phyloP scores from a whole-genome alignment of 2,888 invertebrate species.

The Chymomyza procnemis region DNA sequence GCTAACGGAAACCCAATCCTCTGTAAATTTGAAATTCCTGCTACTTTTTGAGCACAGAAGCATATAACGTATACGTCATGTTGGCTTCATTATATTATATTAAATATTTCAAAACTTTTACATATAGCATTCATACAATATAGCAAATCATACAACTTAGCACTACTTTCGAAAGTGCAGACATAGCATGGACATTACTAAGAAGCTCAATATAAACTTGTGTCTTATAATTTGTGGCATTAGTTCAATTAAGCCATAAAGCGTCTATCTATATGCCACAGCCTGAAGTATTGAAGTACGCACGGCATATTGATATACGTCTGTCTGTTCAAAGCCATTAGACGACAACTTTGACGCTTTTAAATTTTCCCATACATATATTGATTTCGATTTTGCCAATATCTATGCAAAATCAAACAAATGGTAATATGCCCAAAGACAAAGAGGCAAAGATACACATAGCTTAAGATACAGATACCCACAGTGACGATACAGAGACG shows the following conservation, averaged over 20 bases:
- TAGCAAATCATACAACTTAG: too few relatives aligned
- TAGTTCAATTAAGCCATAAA: constrained; percentile 45
- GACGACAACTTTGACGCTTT: background rate
- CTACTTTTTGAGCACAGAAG: too few relatives aligned
- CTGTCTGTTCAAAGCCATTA: background rate
- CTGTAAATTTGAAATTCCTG: too few relatives aligned
- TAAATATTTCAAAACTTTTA: too few relatives aligned
- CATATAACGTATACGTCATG: too few relatives aligned
- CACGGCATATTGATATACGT: background rate
- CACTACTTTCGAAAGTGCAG: too few relatives aligned
- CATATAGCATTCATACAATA: too few relatives aligned
- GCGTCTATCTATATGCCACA: background rate
- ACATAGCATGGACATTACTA: constrained; percentile 31
- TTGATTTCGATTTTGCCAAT: background rate
- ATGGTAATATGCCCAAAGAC: background rate
- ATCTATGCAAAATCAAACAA: background rate
- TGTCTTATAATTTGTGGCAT: constrained; percentile 41
- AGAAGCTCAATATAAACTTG: constrained; percentile 24
- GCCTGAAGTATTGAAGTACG: background rate
- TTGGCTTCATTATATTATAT: too few relatives aligned
- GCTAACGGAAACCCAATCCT: too few relatives aligned
- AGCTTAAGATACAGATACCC: background rate
- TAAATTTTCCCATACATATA: background rate
- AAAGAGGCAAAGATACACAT: too few relatives aligned
- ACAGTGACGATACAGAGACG: background rate